These are phyloP conservation scores for Sporophila hypoxantha DNA, from an alignment of 2,113 vertebrate genomes.

Conservation along the genomic window DNA sequence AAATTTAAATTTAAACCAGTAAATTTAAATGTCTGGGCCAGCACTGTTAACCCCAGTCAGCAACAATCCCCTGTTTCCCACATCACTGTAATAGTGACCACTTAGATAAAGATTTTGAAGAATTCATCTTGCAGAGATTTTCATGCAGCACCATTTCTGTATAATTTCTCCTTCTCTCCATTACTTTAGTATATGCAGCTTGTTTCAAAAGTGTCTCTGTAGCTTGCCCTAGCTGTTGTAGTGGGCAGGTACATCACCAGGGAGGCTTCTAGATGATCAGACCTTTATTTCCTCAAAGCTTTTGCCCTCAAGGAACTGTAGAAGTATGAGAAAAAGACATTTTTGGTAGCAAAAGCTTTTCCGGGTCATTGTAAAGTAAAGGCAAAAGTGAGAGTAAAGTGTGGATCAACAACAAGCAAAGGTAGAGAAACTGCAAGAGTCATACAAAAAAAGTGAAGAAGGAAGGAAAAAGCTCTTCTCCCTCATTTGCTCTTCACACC, in stretches of 20 bases:
- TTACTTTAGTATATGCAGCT: background rate
- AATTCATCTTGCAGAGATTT: background rate
- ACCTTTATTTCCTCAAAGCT: background rate
- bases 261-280: background rate
- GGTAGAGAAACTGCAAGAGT: background rate
- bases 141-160: background rate
- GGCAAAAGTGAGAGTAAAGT: background rate
- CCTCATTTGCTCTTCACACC: background rate
- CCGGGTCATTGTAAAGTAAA: background rate
- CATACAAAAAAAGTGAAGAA: background rate
- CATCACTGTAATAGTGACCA: background rate
- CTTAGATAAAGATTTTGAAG: background rate
- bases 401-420: background rate
- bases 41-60: background rate
- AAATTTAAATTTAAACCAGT: background rate
- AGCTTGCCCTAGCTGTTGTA: background rate
- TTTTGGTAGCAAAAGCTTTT: background rate
- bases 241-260: background rate
- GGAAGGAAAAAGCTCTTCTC: background rate
- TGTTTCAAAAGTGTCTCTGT: background rate
- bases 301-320: background rate
- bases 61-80: background rate
- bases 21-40: background rate
- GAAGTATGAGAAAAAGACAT: background rate
- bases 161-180: background rate